Base-by-base conservation (phyloP, 2,797 vertebrate species). In the Hemibagrus guttatus region DNA sequence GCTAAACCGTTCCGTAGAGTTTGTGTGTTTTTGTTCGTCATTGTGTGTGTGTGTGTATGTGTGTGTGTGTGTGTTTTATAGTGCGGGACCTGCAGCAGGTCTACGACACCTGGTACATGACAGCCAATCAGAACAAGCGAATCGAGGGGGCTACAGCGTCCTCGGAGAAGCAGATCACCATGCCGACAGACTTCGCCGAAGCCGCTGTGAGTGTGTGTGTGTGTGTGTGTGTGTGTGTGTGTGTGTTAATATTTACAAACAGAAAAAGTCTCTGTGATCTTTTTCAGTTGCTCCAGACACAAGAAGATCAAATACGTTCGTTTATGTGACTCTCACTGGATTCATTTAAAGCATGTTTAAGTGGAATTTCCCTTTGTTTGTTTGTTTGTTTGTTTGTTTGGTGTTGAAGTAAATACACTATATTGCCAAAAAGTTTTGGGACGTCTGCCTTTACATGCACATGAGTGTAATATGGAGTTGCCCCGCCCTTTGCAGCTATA, bases 141-240 rank as follows among this genome's bases (percentile, higher is more conserved):
- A 92, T 94, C 68, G 96, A 97, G 39, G 95, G 92, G 54, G 92
- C 96, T 26, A 86, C 88, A 0, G 87, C 94, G 17, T 89, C 92
- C 23, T 94, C 96, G 0, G 97, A 98, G 90, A 99, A 98, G 87
- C 96, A 93, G 93, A 99, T 99, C 88, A 91, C 94, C 90, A 99
- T 99, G 98, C 98, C 98, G 71, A 98, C 97, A 0, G 98, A 99
- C 93, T 97, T 96, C 1, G 97, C 97, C 0, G 97, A 98, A 89
- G 95, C 93, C 46, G 95, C 96, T 96, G 98, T 99, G n/a, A 54
- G 66, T 26, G 7, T n/a, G 23, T 28, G 46, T 49, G 0, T 82
- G 54, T 49, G 46, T 49, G 46, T 49, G 46, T 49, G 46, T 49
- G 46, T 49, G 46, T 49, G 46, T 49, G 46, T 49, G 46, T 49